phyloP scores from a whole-genome alignment of 2,797 vertebrate species.

The Australoheros facetus region DNA sequence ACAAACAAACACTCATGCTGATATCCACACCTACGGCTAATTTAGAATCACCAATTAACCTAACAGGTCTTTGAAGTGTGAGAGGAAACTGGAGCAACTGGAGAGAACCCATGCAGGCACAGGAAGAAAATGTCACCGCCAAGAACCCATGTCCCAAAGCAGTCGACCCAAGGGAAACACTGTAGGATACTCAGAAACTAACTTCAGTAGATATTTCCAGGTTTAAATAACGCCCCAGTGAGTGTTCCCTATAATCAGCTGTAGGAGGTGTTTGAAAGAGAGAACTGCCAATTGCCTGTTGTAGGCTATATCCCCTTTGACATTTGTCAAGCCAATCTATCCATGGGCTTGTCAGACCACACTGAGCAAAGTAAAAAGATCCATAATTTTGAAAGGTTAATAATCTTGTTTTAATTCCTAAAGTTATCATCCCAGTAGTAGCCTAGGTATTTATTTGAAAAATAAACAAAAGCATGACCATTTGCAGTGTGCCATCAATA shows the following conservation, averaged over 20 bases:
- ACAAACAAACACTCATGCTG: neutral
- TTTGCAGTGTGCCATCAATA: neutral
- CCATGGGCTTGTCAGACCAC: neutral
- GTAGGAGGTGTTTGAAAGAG: neutral
- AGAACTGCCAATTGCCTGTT: neutral
- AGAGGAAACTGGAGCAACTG: neutral
- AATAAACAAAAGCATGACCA: neutral
- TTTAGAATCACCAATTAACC: conserved; percentile 8
- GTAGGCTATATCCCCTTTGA: neutral
- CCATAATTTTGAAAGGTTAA: neutral
- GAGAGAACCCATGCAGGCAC: conserved; percentile 2
- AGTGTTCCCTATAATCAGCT: neutral
- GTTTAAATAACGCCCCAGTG: neutral
- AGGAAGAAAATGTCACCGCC: neutral
- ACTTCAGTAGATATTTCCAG: neutral
- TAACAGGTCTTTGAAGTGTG: conserved; percentile 4
- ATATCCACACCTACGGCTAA: neutral
- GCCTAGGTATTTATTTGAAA: neutral
- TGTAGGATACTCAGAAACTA: neutral
- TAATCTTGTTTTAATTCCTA: neutral
- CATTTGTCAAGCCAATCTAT: neutral
- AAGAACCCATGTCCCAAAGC: neutral
- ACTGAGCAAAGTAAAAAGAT: neutral
- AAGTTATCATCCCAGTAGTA: neutral
- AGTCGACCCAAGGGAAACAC: neutral